Evolutionary conservation across 2,888 invertebrate genomes (phyloP).

Genomic region (Caenorhabditis parvicauda): DNA sequence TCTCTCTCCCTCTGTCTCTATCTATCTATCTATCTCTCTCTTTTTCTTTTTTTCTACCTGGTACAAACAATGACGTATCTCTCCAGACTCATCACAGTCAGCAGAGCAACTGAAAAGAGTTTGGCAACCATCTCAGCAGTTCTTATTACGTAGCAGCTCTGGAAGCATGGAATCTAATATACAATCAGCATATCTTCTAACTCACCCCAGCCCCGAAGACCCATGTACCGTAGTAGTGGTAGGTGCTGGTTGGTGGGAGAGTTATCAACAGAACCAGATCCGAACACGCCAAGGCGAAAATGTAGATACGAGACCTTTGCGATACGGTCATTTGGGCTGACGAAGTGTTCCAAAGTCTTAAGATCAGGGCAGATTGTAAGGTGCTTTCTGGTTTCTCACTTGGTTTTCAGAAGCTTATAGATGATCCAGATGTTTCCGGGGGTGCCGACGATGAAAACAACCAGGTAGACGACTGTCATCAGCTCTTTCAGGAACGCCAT

Average conservation of each 20-base stretch:
- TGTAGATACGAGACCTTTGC: slow-evolving; percentile 50
- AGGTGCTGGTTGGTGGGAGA: slow-evolving; percentile 43
- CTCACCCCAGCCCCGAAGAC: slow-evolving; percentile 42
- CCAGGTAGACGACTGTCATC: slow-evolving; percentile 41
- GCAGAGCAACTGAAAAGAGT: slow-evolving; percentile 48
- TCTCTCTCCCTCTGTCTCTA: no score
- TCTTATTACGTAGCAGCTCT: slow-evolving; percentile 43
- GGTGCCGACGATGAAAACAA: slow-evolving; percentile 47
- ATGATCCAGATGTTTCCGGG: slow-evolving; percentile 55
- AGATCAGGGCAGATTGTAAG: no score
- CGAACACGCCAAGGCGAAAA: slow-evolving; percentile 47
- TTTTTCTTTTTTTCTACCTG: no score
- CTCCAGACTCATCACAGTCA: slow-evolving; percentile 54
- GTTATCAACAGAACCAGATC: slow-evolving; percentile 51
- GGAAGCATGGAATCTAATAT: slow-evolving; percentile 7
- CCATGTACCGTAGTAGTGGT: slow-evolving; percentile 48
- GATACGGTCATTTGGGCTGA: slow-evolving; percentile 31
- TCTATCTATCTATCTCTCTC: no score
- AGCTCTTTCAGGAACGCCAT: slow-evolving; percentile 39
- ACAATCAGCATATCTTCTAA: slow-evolving; percentile 1
- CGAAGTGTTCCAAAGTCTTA: slow-evolving; percentile 18
- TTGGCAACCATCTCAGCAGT: slow-evolving; percentile 51
- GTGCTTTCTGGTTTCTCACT: slow-evolving; percentile 22
- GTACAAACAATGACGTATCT: slow-evolving; percentile 55
- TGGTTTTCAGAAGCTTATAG: slow-evolving; percentile 37